These are phyloP conservation scores for Eucidaris tribuloides DNA, from an alignment of 35 echinoderm and acorn worm species.

Conservation along the genomic window DNA sequence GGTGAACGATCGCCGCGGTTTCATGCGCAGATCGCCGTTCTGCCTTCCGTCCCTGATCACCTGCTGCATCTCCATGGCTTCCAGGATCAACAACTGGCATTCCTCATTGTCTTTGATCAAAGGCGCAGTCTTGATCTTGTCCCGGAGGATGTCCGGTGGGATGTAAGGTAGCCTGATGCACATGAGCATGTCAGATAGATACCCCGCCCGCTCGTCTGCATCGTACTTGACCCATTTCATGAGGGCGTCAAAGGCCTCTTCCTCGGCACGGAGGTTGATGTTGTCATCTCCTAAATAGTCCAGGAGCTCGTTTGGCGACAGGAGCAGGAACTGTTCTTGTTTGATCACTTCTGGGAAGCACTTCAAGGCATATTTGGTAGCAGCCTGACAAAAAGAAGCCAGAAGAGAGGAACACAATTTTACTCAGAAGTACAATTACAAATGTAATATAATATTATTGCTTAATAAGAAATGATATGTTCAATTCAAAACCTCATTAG, in stretches of 20 bases:
- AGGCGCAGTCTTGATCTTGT: constrained; percentile 43
- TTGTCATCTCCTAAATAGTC: constrained; percentile 92
- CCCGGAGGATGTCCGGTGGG: constrained; percentile 57
- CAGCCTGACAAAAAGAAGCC: constrained; percentile 6
- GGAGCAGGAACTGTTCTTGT: constrained; percentile 66
- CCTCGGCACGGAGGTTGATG: constrained; percentile 76
- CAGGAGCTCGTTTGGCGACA: constrained; percentile 65
- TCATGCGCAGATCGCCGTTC: constrained; percentile 59
- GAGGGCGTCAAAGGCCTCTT: constrained; percentile 83
- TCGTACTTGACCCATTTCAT: constrained; percentile 88
- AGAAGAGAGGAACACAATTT: too few relatives aligned
- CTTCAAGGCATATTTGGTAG: constrained; percentile 88
- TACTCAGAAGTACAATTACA: too few relatives aligned
- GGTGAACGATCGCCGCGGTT: constrained; percentile 71
- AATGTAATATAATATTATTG: too few relatives aligned
- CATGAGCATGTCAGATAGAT: constrained; percentile 52
- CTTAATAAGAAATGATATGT: too few relatives aligned
- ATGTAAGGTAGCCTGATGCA: constrained; percentile 77
- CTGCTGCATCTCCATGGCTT: constrained; percentile 70
- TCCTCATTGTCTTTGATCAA: constrained; percentile 56
- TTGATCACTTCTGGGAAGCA: constrained; percentile 89
- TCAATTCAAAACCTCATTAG: too few relatives aligned
- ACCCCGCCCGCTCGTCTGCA: constrained; percentile 38
- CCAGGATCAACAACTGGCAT: constrained; percentile 66
- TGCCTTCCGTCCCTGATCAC: constrained; percentile 80